Evolutionary conservation across 2,113 vertebrate genomes (phyloP).

Genomic region (Poeciliopsis prolifica): DNA sequence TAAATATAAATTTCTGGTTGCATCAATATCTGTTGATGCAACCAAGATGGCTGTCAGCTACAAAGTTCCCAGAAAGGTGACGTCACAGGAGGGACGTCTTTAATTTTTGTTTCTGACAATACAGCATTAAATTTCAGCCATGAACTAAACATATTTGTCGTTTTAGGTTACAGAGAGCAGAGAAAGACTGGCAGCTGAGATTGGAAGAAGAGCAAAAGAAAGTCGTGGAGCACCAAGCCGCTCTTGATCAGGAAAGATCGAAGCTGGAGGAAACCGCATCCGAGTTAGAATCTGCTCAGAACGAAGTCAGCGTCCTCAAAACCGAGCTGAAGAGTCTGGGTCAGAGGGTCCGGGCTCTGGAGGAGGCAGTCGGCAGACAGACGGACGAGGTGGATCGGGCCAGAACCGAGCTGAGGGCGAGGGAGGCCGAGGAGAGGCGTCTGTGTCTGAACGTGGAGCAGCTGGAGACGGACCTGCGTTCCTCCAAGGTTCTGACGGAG

Average conservation of each 20-base stretch:
- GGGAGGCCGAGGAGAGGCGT: conserved; percentile 83
- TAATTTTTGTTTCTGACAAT: too few relatives aligned
- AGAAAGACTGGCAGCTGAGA: conserved; percentile 77
- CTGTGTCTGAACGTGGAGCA: conserved; percentile 86
- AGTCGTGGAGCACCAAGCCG: conserved; percentile 70
- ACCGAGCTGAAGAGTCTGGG: conserved; percentile 78
- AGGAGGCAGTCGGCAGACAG: conserved; percentile 79
- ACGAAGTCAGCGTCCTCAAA: conserved; percentile 68
- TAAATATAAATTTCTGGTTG: not conserved
- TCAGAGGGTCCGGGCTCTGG: conserved; percentile 77
- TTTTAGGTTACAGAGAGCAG: conserved; percentile 82
- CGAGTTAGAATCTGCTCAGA: conserved; percentile 70
- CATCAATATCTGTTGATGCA: too few relatives aligned
- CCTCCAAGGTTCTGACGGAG: conserved; percentile 84
- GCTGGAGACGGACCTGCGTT: conserved; percentile 86
- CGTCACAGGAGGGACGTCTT: too few relatives aligned
- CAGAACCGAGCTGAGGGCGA: conserved; percentile 74
- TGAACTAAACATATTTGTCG: not conserved
- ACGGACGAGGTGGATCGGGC: conserved; percentile 76
- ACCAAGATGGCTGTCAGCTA: too few relatives aligned
- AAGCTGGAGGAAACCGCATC: conserved; percentile 74
- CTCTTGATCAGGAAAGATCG: conserved; percentile 78
- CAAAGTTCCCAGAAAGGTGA: too few relatives aligned
- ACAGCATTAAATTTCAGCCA: not conserved
- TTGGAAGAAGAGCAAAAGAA: conserved; percentile 75